phyloP scores from a whole-genome alignment of 2,113 vertebrate genomes.

The Rhegmatorhina hoffmannsi region DNA sequence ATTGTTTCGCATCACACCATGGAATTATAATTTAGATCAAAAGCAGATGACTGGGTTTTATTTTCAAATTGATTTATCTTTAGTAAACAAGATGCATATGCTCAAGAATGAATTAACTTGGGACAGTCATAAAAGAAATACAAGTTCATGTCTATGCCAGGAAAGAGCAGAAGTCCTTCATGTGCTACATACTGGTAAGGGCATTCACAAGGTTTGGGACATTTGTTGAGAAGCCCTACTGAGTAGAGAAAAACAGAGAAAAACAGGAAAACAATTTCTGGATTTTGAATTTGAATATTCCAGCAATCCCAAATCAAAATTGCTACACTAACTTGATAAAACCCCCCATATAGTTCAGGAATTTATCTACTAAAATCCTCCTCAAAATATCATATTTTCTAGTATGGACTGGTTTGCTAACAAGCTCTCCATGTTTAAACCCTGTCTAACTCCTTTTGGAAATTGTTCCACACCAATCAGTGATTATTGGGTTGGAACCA shows the following conservation, averaged over 20 bases:
- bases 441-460: neutral
- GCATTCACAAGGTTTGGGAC: neutral
- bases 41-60: neutral
- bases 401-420: neutral
- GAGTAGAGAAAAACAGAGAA: neutral
- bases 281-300: neutral
- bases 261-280: neutral
- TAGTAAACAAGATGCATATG: neutral
- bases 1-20: neutral
- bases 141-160: neutral
- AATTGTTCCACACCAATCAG: no score
- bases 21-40: constrained; percentile 14
- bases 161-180: neutral
- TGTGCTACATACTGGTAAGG: neutral
- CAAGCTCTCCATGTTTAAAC: neutral
- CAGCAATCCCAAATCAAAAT: neutral
- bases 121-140: neutral
- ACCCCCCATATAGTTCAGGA: neutral
- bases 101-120: neutral
- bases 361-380: neutral
- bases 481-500: no score
- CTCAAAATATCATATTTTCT: neutral
- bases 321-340: neutral
- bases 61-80: neutral
- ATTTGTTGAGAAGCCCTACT: neutral